A percentile compares a stretch with the other conserved stretches of the same genome.
These are phyloP conservation scores for Tinamus guttatus DNA, from an alignment of 2,113 vertebrate species.

Conservation along the genomic window DNA sequence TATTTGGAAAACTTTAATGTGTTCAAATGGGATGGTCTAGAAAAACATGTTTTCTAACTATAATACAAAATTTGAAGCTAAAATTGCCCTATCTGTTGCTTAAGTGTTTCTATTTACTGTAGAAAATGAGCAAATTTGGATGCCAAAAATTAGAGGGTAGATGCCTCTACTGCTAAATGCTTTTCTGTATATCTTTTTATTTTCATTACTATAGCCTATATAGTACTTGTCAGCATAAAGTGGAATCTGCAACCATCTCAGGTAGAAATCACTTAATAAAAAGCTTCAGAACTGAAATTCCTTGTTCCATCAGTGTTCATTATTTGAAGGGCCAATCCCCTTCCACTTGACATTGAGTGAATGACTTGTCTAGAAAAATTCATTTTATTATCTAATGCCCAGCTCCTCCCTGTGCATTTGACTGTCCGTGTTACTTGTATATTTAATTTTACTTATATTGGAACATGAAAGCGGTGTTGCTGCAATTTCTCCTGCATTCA, in stretches of 20 bases:
- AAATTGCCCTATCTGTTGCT: not conserved
- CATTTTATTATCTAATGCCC: not conserved
- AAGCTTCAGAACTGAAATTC: not conserved
- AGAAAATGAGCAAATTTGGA: not conserved
- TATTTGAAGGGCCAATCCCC: not conserved
- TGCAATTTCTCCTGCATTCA: not conserved
- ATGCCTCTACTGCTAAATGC: no score
- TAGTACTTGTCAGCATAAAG: not conserved
- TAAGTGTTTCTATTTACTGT: not conserved
- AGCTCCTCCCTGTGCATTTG: not conserved
- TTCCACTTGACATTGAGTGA: accelerated
- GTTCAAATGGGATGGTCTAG: not conserved
- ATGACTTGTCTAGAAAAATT: not conserved
- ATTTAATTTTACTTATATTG: not conserved
- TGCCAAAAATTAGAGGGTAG: not conserved
- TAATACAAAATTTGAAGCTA: not conserved
- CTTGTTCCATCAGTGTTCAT: not conserved
- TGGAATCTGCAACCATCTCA: not conserved
- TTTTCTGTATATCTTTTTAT: not conserved
- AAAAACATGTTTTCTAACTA: not conserved
- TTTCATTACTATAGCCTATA: not conserved
- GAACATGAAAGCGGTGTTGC: not conserved
- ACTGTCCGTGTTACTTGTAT: not conserved
- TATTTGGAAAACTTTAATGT: not conserved
- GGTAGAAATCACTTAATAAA: not conserved